Percentiles rank a stretch among this genome's conserved stretches.
Conservation (phyloP, 2,113 vertebrate genomes). For the Speoplatyrhinus poulsoni region DNA sequence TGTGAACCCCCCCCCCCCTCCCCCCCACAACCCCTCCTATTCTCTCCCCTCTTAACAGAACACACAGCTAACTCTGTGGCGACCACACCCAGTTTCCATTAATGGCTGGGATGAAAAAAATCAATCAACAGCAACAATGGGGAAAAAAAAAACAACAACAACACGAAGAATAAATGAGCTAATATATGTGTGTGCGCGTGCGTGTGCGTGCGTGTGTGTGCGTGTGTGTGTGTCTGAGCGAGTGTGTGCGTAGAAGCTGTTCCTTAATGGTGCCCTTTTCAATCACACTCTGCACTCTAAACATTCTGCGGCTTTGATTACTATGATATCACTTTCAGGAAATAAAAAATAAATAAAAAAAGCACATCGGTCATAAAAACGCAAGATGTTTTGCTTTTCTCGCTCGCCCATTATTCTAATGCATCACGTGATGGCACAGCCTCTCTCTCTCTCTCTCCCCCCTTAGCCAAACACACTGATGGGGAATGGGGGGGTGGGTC, state of each 20-base stretch:
- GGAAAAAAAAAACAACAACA: constrained; percentile 11
- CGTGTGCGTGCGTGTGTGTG: constrained; percentile 16
- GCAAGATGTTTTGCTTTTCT: constrained; percentile 85
- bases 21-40: no score
- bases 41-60: constrained; percentile 11
- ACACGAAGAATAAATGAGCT: constrained; percentile 63
- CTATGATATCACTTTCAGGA: constrained; percentile 89
- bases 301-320: constrained; percentile 97
- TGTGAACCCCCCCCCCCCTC: neutral
- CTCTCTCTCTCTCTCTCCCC: constrained; percentile 68
- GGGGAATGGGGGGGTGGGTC: neutral
- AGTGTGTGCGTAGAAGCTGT: constrained; percentile 60
- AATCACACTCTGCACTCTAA: constrained; percentile 94
- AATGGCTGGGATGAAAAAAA: constrained; percentile 72
- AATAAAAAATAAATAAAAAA: constrained; percentile 71
- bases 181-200: constrained; percentile 19
- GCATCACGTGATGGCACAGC: constrained; percentile 88
- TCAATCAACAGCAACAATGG: constrained; percentile 41
- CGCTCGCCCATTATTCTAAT: constrained; percentile 92
- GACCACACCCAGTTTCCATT: constrained; percentile 93
- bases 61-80: constrained; percentile 47
- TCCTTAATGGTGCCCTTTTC: constrained; percentile 92
- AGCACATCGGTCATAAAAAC: constrained; percentile 79
- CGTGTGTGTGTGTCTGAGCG: neutral
- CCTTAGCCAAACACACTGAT: no score